A percentile compares a stretch with the other conserved stretches of the same genome.
Evolutionary conservation across 1,140 invertebrate species (phyloP).

Genomic region (Drosophila sturtevanti): DNA sequence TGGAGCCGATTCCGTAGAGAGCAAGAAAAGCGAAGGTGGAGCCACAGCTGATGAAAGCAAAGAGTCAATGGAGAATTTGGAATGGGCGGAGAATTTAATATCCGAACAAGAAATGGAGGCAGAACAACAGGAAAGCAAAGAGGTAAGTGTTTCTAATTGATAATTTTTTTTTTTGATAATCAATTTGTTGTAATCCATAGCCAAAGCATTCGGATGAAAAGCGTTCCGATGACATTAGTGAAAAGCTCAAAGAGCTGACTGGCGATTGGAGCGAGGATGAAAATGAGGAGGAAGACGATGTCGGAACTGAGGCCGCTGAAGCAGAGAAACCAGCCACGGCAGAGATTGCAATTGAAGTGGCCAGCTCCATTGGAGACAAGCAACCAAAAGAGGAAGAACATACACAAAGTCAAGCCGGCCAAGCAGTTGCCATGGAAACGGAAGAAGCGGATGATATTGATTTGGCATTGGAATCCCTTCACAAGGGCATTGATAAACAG

Average conservation of each 20-base stretch:
- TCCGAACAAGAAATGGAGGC: conserved; percentile 67
- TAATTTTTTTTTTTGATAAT: neutral
- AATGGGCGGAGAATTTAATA: conserved; percentile 79
- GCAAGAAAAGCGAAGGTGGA: conserved; percentile 49
- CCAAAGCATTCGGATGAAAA: conserved; percentile 52
- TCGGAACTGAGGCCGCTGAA: conserved; percentile 17
- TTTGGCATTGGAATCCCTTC: conserved; percentile 63
- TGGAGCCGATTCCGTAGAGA: conserved; percentile 49
- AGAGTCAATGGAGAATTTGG: conserved; percentile 73
- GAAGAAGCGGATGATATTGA: conserved; percentile 73
- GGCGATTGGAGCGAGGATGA: conserved; percentile 81
- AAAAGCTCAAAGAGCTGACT: conserved; percentile 78
- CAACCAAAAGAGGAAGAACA: conserved; percentile 16
- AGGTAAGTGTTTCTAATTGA: conserved; percentile 38
- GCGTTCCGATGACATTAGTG: conserved; percentile 71
- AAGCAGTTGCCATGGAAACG: conserved; percentile 16
- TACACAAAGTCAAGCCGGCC: neutral
- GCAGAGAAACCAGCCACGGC: conserved; percentile 40
- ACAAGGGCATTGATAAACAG: conserved; percentile 52
- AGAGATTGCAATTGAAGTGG: conserved; percentile 33
- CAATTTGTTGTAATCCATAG: conserved; percentile 19
- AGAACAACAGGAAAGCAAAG: conserved; percentile 56
- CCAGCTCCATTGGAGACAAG: conserved; percentile 2
- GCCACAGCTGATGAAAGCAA: conserved; percentile 66
- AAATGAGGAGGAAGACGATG: conserved; percentile 64